phyloP scores from a whole-genome alignment of 2,797 vertebrate genomes.

The Paratrypauchen microcephalus region DNA sequence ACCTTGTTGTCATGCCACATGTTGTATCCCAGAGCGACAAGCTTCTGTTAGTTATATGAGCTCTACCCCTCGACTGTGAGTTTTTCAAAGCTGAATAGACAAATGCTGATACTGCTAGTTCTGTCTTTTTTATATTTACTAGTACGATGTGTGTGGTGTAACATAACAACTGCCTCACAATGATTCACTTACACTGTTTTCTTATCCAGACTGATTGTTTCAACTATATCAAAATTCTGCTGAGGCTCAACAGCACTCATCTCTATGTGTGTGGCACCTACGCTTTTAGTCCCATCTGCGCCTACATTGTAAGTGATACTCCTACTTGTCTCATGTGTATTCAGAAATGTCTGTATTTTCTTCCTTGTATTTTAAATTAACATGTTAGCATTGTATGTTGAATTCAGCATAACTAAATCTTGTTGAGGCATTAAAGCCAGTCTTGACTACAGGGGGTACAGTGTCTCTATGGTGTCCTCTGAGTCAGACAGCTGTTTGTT shows the following conservation, averaged over 20 bases:
- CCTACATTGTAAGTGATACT: slow-evolving; percentile 86
- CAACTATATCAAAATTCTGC: slow-evolving; percentile 95
- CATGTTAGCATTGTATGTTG: slow-evolving; percentile 38
- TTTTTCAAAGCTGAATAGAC: slow-evolving; percentile 48
- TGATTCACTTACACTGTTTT: slow-evolving; percentile 25
- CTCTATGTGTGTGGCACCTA: slow-evolving; percentile 91
- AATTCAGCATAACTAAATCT: slow-evolving; percentile 40
- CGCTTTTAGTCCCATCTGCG: slow-evolving; percentile 89
- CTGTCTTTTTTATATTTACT: slow-evolving; percentile 2
- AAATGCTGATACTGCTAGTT: slow-evolving; percentile 38
- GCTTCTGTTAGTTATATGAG: slow-evolving; percentile 49
- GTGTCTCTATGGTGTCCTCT: slow-evolving; percentile 40
- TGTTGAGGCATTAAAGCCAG: slow-evolving; percentile 50
- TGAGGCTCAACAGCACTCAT: slow-evolving; percentile 88
- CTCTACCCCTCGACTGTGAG: slow-evolving; percentile 30
- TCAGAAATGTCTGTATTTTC: neutral
- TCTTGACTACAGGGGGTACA: slow-evolving; percentile 46
- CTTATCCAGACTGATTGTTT: slow-evolving; percentile 88
- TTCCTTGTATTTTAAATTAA: slow-evolving; percentile 22
- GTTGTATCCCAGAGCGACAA: slow-evolving; percentile 63
- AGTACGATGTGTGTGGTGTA: slow-evolving; percentile 8
- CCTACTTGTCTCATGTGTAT: slow-evolving; percentile 11
- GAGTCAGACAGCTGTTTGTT: slow-evolving; percentile 50
- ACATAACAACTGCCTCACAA: neutral
- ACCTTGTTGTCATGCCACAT: slow-evolving; percentile 68